Evolutionary conservation across 1,140 invertebrate genomes (phyloP).

Genomic region (Neomicropteryx cornuta): DNA sequence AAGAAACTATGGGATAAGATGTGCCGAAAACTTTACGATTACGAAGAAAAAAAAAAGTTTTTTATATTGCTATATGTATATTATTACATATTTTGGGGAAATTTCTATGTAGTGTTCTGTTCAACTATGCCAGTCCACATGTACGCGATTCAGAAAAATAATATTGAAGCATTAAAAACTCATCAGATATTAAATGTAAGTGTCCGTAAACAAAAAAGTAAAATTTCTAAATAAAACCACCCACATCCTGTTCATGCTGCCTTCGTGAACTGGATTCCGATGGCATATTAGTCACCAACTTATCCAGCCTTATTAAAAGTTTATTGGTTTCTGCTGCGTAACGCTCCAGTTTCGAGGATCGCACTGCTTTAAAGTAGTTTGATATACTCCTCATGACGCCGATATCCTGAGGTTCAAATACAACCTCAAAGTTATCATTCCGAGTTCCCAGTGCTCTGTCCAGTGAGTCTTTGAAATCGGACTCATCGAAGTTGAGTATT

Average conservation of each 20-base stretch:
- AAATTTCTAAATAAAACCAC: no score
- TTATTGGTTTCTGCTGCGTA: conserved; percentile 94
- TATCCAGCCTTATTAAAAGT: conserved; percentile 86
- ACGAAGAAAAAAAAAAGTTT: not conserved
- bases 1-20: no score
- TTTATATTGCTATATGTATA: conserved; percentile 5
- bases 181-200: not conserved
- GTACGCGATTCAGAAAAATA: no score
- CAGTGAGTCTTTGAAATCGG: conserved; percentile 42
- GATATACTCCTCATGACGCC: conserved; percentile 59
- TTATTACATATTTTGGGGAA: no score
- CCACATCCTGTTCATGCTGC: conserved; percentile 56
- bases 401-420: conserved; percentile 52
- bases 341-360: conserved; percentile 58
- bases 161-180: no score
- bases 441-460: conserved; percentile 34
- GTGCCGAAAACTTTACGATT: conserved; percentile 3
- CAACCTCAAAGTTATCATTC: conserved; percentile 12
- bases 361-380: conserved; percentile 65
- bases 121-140: no score
- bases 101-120: no score
- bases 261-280: conserved; percentile 71
- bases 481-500: conserved; percentile 69
- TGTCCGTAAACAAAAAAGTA: no score
- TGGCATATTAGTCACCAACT: conserved; percentile 76